These are phyloP conservation scores for Brenthis hecate DNA, from an alignment of 2,888 invertebrate genomes.

Conservation along the genomic window DNA sequence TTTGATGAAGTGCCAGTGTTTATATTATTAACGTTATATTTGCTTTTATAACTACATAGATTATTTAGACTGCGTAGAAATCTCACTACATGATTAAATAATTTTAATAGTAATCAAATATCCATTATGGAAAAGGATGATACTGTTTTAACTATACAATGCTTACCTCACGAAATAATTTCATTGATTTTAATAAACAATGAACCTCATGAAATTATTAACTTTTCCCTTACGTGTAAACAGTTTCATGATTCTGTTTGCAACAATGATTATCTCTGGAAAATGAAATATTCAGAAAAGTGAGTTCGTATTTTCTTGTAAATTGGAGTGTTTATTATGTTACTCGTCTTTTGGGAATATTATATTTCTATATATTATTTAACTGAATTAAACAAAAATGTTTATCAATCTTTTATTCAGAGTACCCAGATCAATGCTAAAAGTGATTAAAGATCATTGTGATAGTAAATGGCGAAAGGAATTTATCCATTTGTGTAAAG, in stretches of 20 bases:
- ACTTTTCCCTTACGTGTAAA: slow-evolving; percentile 79
- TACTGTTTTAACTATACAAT: slow-evolving; percentile 38
- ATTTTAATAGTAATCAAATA: neutral
- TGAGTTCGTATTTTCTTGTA: slow-evolving; percentile 45
- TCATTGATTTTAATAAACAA: slow-evolving; percentile 50
- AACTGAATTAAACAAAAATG: slow-evolving; percentile 14
- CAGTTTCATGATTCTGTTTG: slow-evolving; percentile 70
- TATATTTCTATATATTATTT: neutral
- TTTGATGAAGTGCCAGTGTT: too few relatives aligned
- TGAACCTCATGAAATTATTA: slow-evolving; percentile 66
- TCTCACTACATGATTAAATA: too few relatives aligned
- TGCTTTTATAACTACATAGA: too few relatives aligned
- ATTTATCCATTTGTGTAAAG: slow-evolving; percentile 46
- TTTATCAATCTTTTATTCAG: slow-evolving; percentile 45
- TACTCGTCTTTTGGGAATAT: too few relatives aligned
- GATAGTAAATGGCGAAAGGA: slow-evolving; percentile 34
- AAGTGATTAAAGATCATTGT: slow-evolving; percentile 43
- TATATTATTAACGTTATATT: too few relatives aligned
- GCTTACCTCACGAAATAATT: slow-evolving; percentile 59
- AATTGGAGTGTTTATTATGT: too few relatives aligned
- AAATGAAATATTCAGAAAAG: slow-evolving; percentile 50
- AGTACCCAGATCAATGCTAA: slow-evolving; percentile 26
- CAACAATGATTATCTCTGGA: slow-evolving; percentile 61
- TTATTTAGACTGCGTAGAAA: too few relatives aligned
- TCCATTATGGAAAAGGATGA: slow-evolving; percentile 17